phyloP scores from a whole-genome alignment of 2,888 invertebrate genomes.

The Phaonia tiefii region DNA sequence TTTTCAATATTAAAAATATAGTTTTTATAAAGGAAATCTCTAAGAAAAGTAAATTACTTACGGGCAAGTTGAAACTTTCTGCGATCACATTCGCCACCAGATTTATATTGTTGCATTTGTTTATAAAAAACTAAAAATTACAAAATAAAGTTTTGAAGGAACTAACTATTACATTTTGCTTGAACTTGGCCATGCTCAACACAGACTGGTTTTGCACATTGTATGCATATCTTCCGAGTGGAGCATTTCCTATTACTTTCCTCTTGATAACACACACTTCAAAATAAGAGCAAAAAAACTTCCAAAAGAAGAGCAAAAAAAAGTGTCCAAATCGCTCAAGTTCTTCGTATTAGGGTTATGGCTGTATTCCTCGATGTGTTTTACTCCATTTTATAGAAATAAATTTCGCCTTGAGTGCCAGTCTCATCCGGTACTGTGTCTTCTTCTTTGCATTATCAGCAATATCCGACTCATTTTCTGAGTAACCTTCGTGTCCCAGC shows the following conservation, averaged over 20 bases:
- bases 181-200: constrained; percentile 27
- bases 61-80: no score
- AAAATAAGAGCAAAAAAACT: constrained; percentile 38
- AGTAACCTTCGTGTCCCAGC: neutral
- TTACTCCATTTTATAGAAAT: no score
- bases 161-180: constrained; percentile 1
- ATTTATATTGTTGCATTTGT: no score
- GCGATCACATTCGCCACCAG: neutral
- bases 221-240: constrained; percentile 23
- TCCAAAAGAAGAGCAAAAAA: neutral
- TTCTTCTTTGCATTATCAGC: neutral
- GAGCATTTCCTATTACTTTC: constrained; percentile 30
- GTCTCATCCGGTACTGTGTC: no score
- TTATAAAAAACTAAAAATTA: neutral
- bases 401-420: no score
- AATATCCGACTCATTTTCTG: no score
- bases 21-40: no score
- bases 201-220: constrained; percentile 33
- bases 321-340: constrained; percentile 28
- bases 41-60: no score
- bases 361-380: no score
- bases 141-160: neutral
- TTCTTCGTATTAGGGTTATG: constrained; percentile 15
- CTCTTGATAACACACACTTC: constrained; percentile 33
- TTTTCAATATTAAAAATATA: no score